phyloP scores from a whole-genome alignment of 2,113 vertebrate genomes.

The Tinamus guttatus region DNA sequence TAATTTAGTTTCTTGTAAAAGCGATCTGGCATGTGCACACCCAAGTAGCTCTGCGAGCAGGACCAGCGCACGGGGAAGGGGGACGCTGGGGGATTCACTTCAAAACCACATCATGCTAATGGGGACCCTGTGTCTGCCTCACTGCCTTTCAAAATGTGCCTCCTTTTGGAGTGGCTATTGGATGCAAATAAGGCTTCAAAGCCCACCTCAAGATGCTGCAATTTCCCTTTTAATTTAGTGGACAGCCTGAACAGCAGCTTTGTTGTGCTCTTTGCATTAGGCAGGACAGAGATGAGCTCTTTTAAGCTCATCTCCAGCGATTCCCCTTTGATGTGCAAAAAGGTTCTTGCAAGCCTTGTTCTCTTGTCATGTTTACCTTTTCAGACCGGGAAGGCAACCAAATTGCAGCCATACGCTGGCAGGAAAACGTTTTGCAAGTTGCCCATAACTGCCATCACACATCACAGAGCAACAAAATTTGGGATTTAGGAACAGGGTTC shows the following conservation, averaged over 20 bases:
- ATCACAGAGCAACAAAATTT: fast-evolving
- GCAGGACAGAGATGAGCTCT: neutral
- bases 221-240: neutral
- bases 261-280: neutral
- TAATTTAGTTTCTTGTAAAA: neutral
- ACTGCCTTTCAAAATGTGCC: neutral
- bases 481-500: neutral
- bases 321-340: neutral
- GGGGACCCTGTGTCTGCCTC: neutral
- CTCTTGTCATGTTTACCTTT: neutral
- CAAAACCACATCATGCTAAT: fast-evolving
- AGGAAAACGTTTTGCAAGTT: fast-evolving
- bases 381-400: neutral
- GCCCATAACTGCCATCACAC: no score
- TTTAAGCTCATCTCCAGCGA: neutral
- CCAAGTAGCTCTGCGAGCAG: fast-evolving
- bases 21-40: neutral
- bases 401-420: fast-evolving
- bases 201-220: neutral
- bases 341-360: neutral
- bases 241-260: neutral
- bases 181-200: neutral
- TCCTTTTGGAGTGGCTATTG: neutral
- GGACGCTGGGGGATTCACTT: fast-evolving
- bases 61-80: neutral